phyloP scores from a whole-genome alignment of 2,888 invertebrate genomes.

The Lypha dubia region DNA sequence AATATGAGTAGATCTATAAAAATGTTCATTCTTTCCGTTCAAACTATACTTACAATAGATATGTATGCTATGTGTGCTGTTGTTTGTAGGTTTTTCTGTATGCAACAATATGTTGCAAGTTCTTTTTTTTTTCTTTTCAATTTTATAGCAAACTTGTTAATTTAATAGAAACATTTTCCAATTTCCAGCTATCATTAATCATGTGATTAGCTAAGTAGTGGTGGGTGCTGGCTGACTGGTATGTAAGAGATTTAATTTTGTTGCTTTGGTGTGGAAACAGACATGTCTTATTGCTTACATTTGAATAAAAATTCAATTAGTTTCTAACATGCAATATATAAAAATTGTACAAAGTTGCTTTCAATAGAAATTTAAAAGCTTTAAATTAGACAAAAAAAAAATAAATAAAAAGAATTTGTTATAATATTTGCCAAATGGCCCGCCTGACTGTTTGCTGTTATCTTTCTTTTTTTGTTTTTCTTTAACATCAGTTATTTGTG shows the following conservation, averaged over 20 bases:
- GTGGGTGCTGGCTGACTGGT: constrained; percentile 72
- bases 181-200: constrained; percentile 75
- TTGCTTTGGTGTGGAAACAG: background rate
- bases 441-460: background rate
- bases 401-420: background rate
- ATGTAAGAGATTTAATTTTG: constrained; percentile 33
- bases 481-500: no score
- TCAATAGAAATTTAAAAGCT: background rate
- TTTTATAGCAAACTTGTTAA: constrained; percentile 40
- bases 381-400: no score
- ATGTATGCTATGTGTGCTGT: background rate
- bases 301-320: constrained; percentile 54
- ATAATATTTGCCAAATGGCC: background rate
- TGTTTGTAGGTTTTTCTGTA: background rate
- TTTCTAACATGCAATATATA: constrained; percentile 45
- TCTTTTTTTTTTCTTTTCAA: background rate
- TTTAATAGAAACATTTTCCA: constrained; percentile 57
- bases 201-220: constrained; percentile 77
- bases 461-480: no score
- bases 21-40: background rate
- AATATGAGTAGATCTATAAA: background rate
- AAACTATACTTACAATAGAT: background rate
- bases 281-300: background rate
- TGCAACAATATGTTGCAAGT: constrained; percentile 68
- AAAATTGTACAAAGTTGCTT: background rate